Percentiles rank a stretch among this genome's conserved stretches.
Conservation (phyloP, 2,113 vertebrate species). For the Eublepharis macularius region DNA sequence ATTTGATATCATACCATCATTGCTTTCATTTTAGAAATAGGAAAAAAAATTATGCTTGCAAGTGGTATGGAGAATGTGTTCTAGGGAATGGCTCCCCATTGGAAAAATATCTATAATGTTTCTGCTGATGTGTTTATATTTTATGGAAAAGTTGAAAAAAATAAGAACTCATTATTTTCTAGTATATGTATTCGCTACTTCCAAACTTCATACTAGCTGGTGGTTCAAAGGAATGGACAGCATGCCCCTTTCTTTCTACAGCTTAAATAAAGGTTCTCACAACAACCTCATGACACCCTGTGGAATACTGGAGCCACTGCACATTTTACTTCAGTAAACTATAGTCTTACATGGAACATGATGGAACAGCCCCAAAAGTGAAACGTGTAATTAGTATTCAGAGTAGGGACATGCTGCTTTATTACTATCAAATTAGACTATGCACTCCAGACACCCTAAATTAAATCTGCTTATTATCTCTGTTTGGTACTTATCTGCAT, state of each 20-base stretch:
- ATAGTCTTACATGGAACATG: conserved; percentile 38
- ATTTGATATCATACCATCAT: neutral
- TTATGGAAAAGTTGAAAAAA: conserved; percentile 59
- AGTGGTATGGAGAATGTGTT: conserved; percentile 4
- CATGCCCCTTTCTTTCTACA: conserved; percentile 37
- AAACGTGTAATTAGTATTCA: conserved; percentile 40
- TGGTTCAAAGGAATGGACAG: conserved; percentile 53
- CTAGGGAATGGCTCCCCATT: conserved; percentile 33
- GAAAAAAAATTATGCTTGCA: neutral
- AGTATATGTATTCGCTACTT: conserved; percentile 55
- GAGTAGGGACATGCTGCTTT: conserved; percentile 53
- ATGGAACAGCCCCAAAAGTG: conserved; percentile 38
- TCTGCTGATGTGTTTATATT: conserved; percentile 30
- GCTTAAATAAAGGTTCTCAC: conserved; percentile 51
- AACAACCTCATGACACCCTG: conserved; percentile 83
- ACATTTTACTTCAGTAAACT: conserved; percentile 38
- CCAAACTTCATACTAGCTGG: conserved; percentile 55
- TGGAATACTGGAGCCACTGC: conserved; percentile 74
- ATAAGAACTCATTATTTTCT: conserved; percentile 65
- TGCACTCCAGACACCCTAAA: conserved; percentile 56
- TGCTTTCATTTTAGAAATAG: neutral
- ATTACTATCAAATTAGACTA: conserved; percentile 61
- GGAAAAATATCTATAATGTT: conserved; percentile 48
- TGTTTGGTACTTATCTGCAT: conserved; percentile 69
- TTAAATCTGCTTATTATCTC: conserved; percentile 63